Evolutionary conservation across 2,113 vertebrate species (phyloP), one percentile per base, ranked within the genome.

Genomic region (Oncorhynchus mykiss): DNA sequence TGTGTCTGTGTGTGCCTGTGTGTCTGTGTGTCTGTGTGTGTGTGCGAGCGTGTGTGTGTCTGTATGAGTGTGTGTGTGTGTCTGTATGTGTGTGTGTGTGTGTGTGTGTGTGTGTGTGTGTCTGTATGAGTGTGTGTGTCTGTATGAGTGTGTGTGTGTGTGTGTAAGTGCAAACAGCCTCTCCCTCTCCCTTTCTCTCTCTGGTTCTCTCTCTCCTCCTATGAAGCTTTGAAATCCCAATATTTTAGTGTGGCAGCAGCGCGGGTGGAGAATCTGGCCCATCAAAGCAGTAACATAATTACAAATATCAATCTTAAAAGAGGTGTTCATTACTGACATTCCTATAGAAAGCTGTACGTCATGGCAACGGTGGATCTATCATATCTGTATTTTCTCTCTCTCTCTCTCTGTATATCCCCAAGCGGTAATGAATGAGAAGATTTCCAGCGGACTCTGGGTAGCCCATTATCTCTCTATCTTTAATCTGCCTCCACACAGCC

Each of bases 281-380:
- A 78, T 84, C 84, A 83, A 76, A 80, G 85, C 83, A 73, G 29
- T 79, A 86, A 88, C 82, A 77, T 80, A 86, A 88, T 88, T 88
- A 80, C 77, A 31, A 31, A 71, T 60, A 71, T 27, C 77, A 73
- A 88, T 86, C 78, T 69, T 72, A 69, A 72, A 70, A 80, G 83
- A 86, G 74, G 59, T 20, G 51, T 1, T 70, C 80, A 70, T 85
- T 90, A 86, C 85, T 85, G 78, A 84, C 84, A 87, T 85, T 83
- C 62, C 73, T 64, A 31, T 75, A 60, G 18, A 54, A 71, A 45
- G 29, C 27, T 70, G 80, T 71, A 84, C 82, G 60, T 84, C 72
- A 85, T n/a, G 71, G 78, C 76, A 84, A 80, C 54, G 57, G n/a
- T 22, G 34, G 16, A 75, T 34, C 14, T 51, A 34, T 66, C 34